These are phyloP conservation scores for Troides oblongomaculatus DNA, from an alignment of 2,888 invertebrate genomes.

Conservation along the genomic window DNA sequence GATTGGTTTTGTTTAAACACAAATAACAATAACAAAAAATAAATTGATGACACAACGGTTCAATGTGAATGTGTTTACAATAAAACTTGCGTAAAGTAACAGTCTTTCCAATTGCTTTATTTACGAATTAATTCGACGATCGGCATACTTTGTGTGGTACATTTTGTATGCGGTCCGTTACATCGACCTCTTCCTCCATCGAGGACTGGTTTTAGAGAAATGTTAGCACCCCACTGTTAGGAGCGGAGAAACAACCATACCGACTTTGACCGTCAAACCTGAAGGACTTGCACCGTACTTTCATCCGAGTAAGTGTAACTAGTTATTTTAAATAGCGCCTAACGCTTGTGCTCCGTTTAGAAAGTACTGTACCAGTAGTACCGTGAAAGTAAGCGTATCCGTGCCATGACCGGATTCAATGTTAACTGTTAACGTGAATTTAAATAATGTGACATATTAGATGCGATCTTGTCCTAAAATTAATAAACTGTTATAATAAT, in stretches of 20 bases:
- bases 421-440: constrained; percentile 24
- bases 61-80: background rate
- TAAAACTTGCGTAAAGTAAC: background rate
- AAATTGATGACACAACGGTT: too few species aligned
- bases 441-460: constrained; percentile 1
- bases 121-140: constrained; percentile 19
- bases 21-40: too few species aligned
- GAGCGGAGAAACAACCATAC: constrained; percentile 47
- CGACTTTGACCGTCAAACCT: constrained; percentile 46
- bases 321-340: constrained; percentile 25
- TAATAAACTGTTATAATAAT: background rate
- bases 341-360: constrained; percentile 45
- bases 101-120: background rate
- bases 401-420: constrained; percentile 23
- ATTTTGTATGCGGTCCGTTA: constrained; percentile 71
- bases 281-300: constrained; percentile 54
- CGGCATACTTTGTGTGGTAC: constrained; percentile 36
- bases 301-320: constrained; percentile 54
- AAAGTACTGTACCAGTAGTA: constrained; percentile 50
- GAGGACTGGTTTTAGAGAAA: constrained; percentile 60
- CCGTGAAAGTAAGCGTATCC: constrained; percentile 33
- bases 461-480: background rate
- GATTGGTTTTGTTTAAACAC: too few species aligned
- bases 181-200: constrained; percentile 53
- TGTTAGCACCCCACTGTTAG: constrained; percentile 46